A percentile compares a stretch with the other conserved stretches of the same genome.
phyloP scores from a whole-genome alignment of 2,888 invertebrate genomes.

The Hydriomena furcata region DNA sequence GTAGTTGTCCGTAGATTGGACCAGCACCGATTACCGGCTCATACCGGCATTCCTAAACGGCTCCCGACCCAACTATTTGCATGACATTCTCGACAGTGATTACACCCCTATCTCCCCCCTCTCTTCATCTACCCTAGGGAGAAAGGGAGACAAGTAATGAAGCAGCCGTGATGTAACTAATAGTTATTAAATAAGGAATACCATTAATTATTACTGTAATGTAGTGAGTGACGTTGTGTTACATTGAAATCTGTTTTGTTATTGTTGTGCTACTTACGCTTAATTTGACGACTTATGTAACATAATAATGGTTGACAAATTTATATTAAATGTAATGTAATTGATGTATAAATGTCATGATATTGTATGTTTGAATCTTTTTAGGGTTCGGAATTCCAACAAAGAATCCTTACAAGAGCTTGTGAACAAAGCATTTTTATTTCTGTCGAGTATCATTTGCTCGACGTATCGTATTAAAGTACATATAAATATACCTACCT shows the following conservation, averaged over 20 bases:
- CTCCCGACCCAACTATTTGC: slow-evolving; percentile 18
- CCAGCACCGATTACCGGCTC: slow-evolving; percentile 12
- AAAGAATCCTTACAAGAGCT: too few species aligned
- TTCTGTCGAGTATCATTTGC: too few species aligned
- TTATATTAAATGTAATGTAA: too few species aligned
- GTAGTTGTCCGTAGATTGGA: slow-evolving; percentile 8
- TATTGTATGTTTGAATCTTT: too few species aligned
- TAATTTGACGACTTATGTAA: too few species aligned
- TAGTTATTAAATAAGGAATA: slow-evolving; percentile 28
- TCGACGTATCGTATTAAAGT: too few species aligned
- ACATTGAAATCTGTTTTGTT: slow-evolving; percentile 16
- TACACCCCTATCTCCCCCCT: slow-evolving; percentile 1
- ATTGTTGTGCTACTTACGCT: slow-evolving; percentile 9
- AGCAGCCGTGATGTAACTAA: slow-evolving; percentile 25
- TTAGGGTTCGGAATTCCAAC: too few species aligned
- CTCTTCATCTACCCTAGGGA: background rate
- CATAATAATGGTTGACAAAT: too few species aligned
- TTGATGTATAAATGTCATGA: too few species aligned
- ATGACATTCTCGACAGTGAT: slow-evolving; percentile 23
- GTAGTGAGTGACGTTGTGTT: slow-evolving; percentile 11
- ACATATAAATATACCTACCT: too few species aligned
- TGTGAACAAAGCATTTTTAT: too few species aligned
- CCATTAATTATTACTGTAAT: slow-evolving; percentile 17
- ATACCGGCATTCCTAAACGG: slow-evolving; percentile 7
- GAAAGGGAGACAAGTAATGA: slow-evolving; percentile 16